Evolutionary conservation across 2,113 vertebrate species (phyloP), one percentile per base, ranked within the genome.

Genomic region (Nibea albiflora): DNA sequence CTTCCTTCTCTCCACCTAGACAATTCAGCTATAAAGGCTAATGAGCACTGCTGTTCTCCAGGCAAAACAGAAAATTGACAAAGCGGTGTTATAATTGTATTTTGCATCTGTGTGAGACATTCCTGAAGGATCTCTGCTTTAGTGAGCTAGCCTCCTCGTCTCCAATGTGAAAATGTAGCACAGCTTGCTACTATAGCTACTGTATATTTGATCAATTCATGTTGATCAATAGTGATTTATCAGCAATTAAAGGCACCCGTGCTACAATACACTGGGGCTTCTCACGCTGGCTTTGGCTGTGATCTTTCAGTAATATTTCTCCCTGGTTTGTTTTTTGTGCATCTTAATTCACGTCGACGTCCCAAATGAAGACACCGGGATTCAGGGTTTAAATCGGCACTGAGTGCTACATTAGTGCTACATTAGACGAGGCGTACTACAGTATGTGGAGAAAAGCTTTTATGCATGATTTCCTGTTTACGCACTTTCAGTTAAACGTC

Each of bases 401-500:
- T 42, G 16, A 71, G 49, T 44, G 39, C 54, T 16, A 15, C 42
- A 64, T 69, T 24, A 46, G 35, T 8, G 6, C 31, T 35, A 8
- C 31, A 31, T 35, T 35, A 63, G 24, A 78, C n/a, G 11, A 54
- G 12, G 28, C 39, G 11, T 19, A n/a, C 53, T 46, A 11, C 44
- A 46, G 44, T 22, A 9, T n/a, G 49, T 49, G n/a, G 42, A 60
- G 47, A 60, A 22, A 75, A 56, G 46, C 35, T 70, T 53, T 63
- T 24, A 24, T 24, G n/a, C 64, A 49, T 39, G 3, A 56, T 56
- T 66, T 79, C 71, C 16, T 62, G 49, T 44, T 61, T 44, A 46
- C 0, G 11, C 46, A 35, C 54, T 53, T 80, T 62, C 31, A 39
- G 73, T 52, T 53, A 78, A 81, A 81, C 64, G 42, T 76, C 80